A percentile compares a stretch with the other conserved stretches of the same genome.
Conservation (phyloP, 2,888 invertebrate species). For the Creontiades dilutus region DNA sequence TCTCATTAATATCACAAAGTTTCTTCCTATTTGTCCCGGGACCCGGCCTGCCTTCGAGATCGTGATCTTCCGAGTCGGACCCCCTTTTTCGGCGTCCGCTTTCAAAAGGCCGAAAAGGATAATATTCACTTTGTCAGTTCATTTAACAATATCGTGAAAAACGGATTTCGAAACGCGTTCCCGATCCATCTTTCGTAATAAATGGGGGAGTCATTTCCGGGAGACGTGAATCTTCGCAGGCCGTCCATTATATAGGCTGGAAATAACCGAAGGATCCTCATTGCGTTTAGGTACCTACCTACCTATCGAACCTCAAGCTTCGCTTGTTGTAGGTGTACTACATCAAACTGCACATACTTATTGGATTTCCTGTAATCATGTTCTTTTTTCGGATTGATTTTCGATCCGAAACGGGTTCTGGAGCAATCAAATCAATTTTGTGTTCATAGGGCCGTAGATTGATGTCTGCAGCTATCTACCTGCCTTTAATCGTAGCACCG, state of each 20-base stretch:
- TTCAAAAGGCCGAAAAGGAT: neutral
- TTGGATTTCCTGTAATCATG: neutral
- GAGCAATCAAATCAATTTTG: neutral
- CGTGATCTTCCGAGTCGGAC: constrained; percentile 34
- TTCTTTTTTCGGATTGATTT: neutral
- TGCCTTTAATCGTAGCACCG: too few relatives aligned
- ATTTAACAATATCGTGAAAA: constrained; percentile 31
- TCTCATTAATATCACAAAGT: constrained; percentile 45
- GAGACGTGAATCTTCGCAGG: constrained; percentile 32
- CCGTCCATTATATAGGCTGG: neutral
- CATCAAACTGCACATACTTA: neutral
- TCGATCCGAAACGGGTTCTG: constrained; percentile 7
- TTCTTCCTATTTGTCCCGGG: constrained; percentile 33
- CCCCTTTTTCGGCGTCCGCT: constrained; percentile 1
- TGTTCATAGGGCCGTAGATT: neutral
- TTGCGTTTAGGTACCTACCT: neutral
- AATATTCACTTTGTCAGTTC: constrained; percentile 39
- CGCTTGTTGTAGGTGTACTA: neutral
- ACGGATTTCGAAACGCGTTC: constrained; percentile 22
- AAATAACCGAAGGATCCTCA: neutral
- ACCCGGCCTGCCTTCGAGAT: neutral
- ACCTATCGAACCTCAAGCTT: neutral
- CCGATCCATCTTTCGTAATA: constrained; percentile 23
- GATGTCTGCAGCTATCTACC: neutral
- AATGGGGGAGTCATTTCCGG: constrained; percentile 32